Evolutionary conservation across 2,797 vertebrate genomes (phyloP).

Genomic region (Adrianichthys oophorus): DNA sequence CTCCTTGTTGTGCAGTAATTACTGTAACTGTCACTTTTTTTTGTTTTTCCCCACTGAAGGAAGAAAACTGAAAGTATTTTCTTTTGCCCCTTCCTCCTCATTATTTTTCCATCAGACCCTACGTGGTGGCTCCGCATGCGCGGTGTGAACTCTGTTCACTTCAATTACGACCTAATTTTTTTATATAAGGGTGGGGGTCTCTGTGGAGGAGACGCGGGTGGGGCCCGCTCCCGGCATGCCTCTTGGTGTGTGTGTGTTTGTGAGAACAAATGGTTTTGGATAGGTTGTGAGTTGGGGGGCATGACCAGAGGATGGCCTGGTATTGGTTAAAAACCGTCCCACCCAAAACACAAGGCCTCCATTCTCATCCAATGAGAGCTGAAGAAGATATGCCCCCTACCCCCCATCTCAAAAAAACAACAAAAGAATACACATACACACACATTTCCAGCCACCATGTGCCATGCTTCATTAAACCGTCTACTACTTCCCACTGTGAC

Average conservation of each 20-base stretch:
- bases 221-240: conserved; percentile 38
- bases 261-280: conserved; percentile 43
- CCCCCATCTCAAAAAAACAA: conserved; percentile 21
- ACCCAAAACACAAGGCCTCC: conserved; percentile 51
- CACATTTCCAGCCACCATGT: conserved; percentile 43
- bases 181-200: conserved; percentile 39
- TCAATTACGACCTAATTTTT: conserved; percentile 81
- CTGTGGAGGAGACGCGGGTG: conserved; percentile 39
- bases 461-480: conserved; percentile 65
- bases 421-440: conserved; percentile 22
- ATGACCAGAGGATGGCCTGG: conserved; percentile 59
- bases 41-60: conserved; percentile 82
- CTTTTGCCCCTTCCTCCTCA: conserved; percentile 47
- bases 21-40: conserved; percentile 85
- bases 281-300: conserved; percentile 56
- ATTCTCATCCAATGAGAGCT: conserved; percentile 49
- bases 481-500: conserved; percentile 52
- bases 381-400: background rate
- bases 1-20: conserved; percentile 74
- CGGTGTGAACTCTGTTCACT: conserved; percentile 75
- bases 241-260: conserved; percentile 23
- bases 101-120: conserved; percentile 49
- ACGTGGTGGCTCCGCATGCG: conserved; percentile 46
- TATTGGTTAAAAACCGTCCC: conserved; percentile 67
- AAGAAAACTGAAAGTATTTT: conserved; percentile 77